Percentiles rank a stretch among this genome's conserved stretches.
These are phyloP conservation scores for Emydocephalus ijimae DNA, from an alignment of 2,113 vertebrate genomes.

Conservation along the genomic window DNA sequence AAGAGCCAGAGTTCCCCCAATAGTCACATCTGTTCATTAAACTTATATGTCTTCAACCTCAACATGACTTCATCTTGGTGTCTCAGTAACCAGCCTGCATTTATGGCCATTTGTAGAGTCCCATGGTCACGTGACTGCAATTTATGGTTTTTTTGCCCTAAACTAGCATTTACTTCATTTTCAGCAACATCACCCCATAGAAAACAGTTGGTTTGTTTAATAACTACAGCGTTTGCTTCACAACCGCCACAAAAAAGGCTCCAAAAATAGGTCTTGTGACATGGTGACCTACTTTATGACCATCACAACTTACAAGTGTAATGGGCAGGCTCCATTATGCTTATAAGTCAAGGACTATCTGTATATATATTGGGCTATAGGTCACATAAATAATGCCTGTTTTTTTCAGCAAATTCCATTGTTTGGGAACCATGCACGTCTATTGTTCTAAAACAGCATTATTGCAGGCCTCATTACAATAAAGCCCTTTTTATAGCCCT, in stretches of 20 bases:
- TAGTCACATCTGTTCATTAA: not conserved
- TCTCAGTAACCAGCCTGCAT: not conserved
- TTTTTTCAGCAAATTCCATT: not conserved
- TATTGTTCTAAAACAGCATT: not conserved
- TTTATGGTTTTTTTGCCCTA: not conserved
- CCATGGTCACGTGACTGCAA: not conserved
- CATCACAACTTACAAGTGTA: not conserved
- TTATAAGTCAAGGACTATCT: not conserved
- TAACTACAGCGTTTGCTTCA: not conserved
- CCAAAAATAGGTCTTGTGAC: not conserved
- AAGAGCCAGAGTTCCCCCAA: not conserved
- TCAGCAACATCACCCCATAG: not conserved
- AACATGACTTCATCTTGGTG: not conserved
- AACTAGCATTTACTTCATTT: not conserved
- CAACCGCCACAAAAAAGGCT: not conserved
- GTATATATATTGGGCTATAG: not conserved
- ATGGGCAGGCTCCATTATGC: not conserved
- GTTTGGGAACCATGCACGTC: not conserved
- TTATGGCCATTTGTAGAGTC: not conserved
- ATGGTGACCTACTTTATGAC: not conserved
- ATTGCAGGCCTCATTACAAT: not conserved
- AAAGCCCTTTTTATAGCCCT: not conserved
- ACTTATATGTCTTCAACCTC: not conserved
- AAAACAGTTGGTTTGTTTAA: not conserved
- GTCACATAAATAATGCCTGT: not conserved